Conservation (phyloP, 2,888 invertebrate species). For the Agrochola litura region DNA sequence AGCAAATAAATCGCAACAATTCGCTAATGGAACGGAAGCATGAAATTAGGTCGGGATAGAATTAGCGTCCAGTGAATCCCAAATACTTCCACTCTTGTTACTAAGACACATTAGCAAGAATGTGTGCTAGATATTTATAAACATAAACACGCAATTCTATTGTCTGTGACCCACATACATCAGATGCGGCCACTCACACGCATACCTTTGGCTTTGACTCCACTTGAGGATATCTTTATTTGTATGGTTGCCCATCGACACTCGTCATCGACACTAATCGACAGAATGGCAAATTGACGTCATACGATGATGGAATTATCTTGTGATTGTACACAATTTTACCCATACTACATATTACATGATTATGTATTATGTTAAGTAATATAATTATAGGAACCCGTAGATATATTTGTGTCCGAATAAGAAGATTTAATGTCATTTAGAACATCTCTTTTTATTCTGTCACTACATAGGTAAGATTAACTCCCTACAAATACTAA, state of each 20-base stretch:
- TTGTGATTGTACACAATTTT: conserved; percentile 38
- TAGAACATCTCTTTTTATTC: neutral
- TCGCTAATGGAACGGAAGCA: conserved; percentile 39
- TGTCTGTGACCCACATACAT: conserved; percentile 77
- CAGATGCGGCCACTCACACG: conserved; percentile 62
- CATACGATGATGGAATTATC: conserved; percentile 55
- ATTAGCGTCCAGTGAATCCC: conserved; percentile 41
- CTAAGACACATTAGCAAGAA: conserved; percentile 62
- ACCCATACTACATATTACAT: conserved; percentile 14
- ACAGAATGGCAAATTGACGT: conserved; percentile 67
- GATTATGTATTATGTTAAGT: conserved; percentile 20
- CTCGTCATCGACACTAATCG: conserved; percentile 73
- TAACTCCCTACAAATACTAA: neutral
- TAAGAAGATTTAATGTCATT: neutral
- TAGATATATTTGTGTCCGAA: neutral
- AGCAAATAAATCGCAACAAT: conserved; percentile 8
- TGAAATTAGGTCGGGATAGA: conserved; percentile 52
- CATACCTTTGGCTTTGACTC: conserved; percentile 61
- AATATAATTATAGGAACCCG: conserved; percentile 13
- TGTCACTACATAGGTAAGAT: neutral
- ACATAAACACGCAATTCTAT: conserved; percentile 76
- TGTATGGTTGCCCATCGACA: conserved; percentile 63
- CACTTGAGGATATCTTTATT: conserved; percentile 65
- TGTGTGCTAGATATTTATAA: conserved; percentile 69
- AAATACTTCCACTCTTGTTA: conserved; percentile 51